A percentile compares a stretch with the other conserved stretches of the same genome.
phyloP scores from a whole-genome alignment of 2,888 invertebrate genomes.

The Apamea epomidion region DNA sequence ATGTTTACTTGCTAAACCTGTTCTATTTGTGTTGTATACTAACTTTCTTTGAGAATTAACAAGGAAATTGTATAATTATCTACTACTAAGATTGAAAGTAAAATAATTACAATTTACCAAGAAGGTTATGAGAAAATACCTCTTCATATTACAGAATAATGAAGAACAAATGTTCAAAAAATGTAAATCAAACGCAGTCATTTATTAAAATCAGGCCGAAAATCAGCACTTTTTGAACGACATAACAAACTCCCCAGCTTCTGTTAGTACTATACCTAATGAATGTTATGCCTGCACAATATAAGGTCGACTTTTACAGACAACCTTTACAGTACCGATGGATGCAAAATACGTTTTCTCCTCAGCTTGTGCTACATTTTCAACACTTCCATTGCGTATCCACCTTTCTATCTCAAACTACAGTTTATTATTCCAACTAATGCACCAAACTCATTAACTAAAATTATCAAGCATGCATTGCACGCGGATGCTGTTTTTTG shows the following conservation, averaged over 20 bases:
- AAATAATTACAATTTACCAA: not conserved
- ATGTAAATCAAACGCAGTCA: not conserved
- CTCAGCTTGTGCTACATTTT: conserved; percentile 26
- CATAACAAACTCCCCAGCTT: not conserved
- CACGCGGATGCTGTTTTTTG: conserved; percentile 49
- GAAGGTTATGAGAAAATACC: not conserved
- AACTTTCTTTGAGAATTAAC: conserved; percentile 33
- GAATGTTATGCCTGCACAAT: not conserved
- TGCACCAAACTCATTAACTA: conserved; percentile 58
- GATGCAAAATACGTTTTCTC: not conserved
- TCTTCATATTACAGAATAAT: not conserved
- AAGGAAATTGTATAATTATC: conserved; percentile 24
- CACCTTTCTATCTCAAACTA: not conserved
- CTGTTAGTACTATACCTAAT: not conserved
- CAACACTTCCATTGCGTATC: conserved; percentile 18
- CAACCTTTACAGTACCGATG: not conserved
- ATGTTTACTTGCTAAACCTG: conserved; percentile 33
- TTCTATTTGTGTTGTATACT: conserved; percentile 43
- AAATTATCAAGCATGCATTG: conserved; percentile 41
- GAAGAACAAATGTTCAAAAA: not conserved
- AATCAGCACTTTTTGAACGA: not conserved
- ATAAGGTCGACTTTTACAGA: not conserved
- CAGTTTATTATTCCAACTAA: conserved; percentile 56
- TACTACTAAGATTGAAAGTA: not conserved
- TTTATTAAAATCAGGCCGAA: not conserved